These are phyloP conservation scores for Sarcophaga rosellei DNA, from an alignment of 2,888 invertebrate species.

Conservation along the genomic window DNA sequence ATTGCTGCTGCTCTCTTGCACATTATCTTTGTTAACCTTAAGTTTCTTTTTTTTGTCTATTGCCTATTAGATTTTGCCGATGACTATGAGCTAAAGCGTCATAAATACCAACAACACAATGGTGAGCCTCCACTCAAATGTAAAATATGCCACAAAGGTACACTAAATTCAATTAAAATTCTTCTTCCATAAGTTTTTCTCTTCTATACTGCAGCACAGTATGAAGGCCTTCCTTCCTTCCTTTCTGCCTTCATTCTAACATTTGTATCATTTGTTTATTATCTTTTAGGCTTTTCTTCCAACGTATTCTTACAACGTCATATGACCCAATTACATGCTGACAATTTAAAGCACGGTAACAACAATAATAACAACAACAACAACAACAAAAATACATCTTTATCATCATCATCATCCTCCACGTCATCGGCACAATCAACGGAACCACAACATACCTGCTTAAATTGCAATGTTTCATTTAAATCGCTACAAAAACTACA, in stretches of 20 bases:
- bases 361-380: slow-evolving; percentile 9
- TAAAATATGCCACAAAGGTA: slow-evolving; percentile 69
- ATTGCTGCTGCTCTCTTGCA: slow-evolving; percentile 6
- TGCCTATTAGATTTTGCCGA: slow-evolving; percentile 61
- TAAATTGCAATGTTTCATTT: slow-evolving; percentile 51
- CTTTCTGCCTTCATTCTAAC: not conserved
- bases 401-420: slow-evolving; percentile 23
- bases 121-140: slow-evolving; percentile 67
- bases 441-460: slow-evolving; percentile 37
- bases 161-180: not conserved
- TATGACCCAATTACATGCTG: slow-evolving; percentile 66
- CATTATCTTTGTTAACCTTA: slow-evolving; percentile 18
- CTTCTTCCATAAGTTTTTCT: not conserved
- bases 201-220: not conserved
- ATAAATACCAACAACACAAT: slow-evolving; percentile 68
- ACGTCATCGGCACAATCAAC: not conserved
- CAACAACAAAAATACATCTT: slow-evolving; percentile 15
- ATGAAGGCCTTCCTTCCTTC: not conserved
- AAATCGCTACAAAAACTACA: slow-evolving; percentile 41
- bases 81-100: slow-evolving; percentile 68
- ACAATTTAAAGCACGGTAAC: slow-evolving; percentile 40
- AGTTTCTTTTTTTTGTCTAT: slow-evolving; percentile 9
- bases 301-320: slow-evolving; percentile 70
- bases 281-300: slow-evolving; percentile 68
- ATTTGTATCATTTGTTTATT: not conserved